Evolutionary conservation across 2,797 vertebrate genomes (phyloP).

Genomic region (Alectoris magna): DNA sequence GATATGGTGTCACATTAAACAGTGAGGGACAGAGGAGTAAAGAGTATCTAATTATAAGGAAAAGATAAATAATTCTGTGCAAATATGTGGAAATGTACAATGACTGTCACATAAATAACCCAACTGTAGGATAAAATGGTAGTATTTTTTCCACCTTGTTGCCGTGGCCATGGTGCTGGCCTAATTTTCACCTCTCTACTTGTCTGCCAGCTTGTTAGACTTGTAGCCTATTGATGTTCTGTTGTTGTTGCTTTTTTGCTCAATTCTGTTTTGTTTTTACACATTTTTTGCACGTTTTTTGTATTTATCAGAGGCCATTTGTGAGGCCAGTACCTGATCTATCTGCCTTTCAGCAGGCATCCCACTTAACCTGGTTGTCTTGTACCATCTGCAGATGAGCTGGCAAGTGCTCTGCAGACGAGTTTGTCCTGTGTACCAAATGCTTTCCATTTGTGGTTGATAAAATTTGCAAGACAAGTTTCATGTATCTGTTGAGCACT

Average conservation of each 20-base stretch:
- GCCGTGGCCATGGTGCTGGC: neutral
- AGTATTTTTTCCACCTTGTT: neutral
- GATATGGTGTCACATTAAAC: constrained; percentile 31
- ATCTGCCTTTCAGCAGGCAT: neutral
- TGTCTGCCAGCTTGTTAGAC: neutral
- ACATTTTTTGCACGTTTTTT: neutral
- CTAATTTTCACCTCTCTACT: neutral
- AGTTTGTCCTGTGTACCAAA: neutral
- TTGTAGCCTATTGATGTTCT: neutral
- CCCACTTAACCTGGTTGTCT: neutral
- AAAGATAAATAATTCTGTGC: constrained; percentile 34
- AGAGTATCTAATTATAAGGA: constrained; percentile 37
- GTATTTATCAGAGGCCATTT: neutral
- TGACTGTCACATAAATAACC: constrained; percentile 8
- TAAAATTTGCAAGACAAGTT: fast-evolving
- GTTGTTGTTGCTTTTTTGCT: neutral
- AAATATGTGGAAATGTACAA: neutral
- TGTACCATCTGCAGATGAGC: neutral
- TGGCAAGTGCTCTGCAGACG: too few relatives aligned
- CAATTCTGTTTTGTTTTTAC: neutral
- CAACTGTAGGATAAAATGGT: neutral
- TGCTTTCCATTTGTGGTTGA: neutral
- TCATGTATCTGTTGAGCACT: too few relatives aligned
- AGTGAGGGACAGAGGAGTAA: constrained; percentile 10
- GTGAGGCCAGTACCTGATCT: neutral